Evolutionary conservation across 64 coral and sea anemone species (phyloP), one percentile per base, ranked within the genome.

Genomic region (Montipora foliosa): DNA sequence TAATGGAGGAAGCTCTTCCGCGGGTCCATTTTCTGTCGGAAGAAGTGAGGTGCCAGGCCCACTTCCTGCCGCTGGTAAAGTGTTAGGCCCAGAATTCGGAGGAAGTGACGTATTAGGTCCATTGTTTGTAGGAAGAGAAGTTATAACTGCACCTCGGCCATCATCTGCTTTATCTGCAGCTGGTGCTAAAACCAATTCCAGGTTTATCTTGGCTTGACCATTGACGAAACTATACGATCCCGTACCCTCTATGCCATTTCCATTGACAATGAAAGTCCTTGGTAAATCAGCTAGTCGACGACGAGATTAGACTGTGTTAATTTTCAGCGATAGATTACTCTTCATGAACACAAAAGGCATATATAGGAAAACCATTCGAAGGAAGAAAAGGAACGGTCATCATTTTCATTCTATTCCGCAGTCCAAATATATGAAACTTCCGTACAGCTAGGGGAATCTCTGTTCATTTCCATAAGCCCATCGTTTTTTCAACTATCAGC

Each of bases 221-320:
- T 71, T 85, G 37, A 67, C 49, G 10, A 85, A 22, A 17, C 5
- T 49, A 16, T 85, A 85, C 1, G 62, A 45, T 47, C 82, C 82
- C 20, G n/a, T 16, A 17, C 82, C 82, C 1, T 71, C 16, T 49
- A 85, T 64, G 4, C 81, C 62, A 8, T 68, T 67, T 58, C 46
- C 61, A 68, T 44, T 47, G 67, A 84, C 66, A 13, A 29, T 68
- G 81, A 84, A 84, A 5, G 25, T 84, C 44, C 61, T 58, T 8
- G 61, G 67, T 67, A 29, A 77, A 47, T 77, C 75, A 57, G 11
- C 53, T 57, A 11, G 0, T 57, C 46, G 44, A 45, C 25, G 46
- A 15, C 10, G 12, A 22, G 6, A 22, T 2, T 45, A 45, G 12
- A 77, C 46, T 13, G 5, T 46, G 7, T 47, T 15, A 77, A 12